These are phyloP conservation scores for Nycteola revayana DNA, from an alignment of 2,888 invertebrate species.

Conservation along the genomic window DNA sequence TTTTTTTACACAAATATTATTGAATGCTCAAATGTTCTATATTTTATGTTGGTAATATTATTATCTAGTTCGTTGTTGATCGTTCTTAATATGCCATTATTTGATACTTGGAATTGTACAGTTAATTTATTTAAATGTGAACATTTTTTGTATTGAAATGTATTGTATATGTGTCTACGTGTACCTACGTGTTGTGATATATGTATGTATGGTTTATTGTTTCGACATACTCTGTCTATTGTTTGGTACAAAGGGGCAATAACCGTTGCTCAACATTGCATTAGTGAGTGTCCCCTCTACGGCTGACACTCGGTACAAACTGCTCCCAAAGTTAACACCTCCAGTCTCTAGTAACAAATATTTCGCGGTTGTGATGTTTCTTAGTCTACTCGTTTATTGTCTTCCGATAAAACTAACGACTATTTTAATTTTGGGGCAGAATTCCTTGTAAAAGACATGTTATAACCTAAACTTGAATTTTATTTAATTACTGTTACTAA, in stretches of 20 bases:
- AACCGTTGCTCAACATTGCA: constrained; percentile 60
- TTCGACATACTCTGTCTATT: constrained; percentile 57
- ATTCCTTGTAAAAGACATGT: constrained; percentile 79
- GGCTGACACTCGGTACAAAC: constrained; percentile 29
- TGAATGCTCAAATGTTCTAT: constrained; percentile 76
- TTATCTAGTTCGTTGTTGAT: constrained; percentile 70
- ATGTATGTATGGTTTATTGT: constrained; percentile 63
- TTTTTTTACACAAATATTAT: constrained; percentile 76
- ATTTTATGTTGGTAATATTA: constrained; percentile 74
- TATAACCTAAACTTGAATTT: constrained; percentile 41
- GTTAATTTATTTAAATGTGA: constrained; percentile 55
- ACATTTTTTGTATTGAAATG: constrained; percentile 51
- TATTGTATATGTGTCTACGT: constrained; percentile 48
- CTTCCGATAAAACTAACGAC: constrained; percentile 62
- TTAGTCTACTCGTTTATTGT: constrained; percentile 59
- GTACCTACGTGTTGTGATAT: constrained; percentile 78
- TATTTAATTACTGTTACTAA: constrained; percentile 52
- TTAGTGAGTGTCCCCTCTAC: constrained; percentile 16
- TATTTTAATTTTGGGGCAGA: constrained; percentile 69
- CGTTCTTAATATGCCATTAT: constrained; percentile 57
- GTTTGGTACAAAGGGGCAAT: constrained; percentile 68
- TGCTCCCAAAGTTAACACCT: constrained; percentile 45
- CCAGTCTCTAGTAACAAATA: constrained; percentile 46
- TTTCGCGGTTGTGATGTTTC: constrained; percentile 72
- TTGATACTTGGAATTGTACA: constrained; percentile 54